A percentile compares a stretch with the other conserved stretches of the same genome.
phyloP scores from a whole-genome alignment of 35 echinoderm and acorn worm species.

The Ophiothrix spiculata region DNA sequence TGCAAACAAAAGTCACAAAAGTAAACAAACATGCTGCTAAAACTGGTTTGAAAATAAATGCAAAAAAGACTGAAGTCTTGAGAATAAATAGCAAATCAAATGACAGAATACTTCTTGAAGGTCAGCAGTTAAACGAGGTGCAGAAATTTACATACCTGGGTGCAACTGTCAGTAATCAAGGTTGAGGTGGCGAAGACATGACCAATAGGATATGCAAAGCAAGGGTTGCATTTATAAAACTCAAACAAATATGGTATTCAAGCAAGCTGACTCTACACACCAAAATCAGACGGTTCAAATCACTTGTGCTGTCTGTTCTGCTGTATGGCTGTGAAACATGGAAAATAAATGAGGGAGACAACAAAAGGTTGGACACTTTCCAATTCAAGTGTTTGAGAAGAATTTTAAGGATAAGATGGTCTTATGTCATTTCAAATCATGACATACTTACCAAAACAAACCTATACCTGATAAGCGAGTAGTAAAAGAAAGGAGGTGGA shows the following conservation, averaged over 20 bases:
- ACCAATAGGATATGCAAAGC: neutral
- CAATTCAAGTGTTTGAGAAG: neutral
- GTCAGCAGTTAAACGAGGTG: no score
- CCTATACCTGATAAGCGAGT: neutral
- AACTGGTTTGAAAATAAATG: conserved; percentile 17
- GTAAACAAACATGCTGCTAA: neutral
- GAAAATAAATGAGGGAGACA: neutral
- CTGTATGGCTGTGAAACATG: neutral
- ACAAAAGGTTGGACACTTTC: neutral
- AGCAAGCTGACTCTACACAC: neutral
- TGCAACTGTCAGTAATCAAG: no score
- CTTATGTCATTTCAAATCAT: neutral
- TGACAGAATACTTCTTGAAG: no score
- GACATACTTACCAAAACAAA: neutral
- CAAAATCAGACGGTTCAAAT: neutral
- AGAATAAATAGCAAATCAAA: no score
- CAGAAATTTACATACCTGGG: no score
- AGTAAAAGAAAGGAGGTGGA: neutral
- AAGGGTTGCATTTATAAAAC: neutral
- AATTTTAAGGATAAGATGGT: neutral
- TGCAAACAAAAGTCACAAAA: conserved; percentile 37
- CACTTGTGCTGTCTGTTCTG: neutral
- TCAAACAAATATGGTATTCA: neutral
- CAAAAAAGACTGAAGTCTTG: conserved; percentile 36
- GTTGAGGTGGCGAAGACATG: no score